phyloP scores from a whole-genome alignment of 2,888 invertebrate genomes.

The Orthonychiurus folsomi region DNA sequence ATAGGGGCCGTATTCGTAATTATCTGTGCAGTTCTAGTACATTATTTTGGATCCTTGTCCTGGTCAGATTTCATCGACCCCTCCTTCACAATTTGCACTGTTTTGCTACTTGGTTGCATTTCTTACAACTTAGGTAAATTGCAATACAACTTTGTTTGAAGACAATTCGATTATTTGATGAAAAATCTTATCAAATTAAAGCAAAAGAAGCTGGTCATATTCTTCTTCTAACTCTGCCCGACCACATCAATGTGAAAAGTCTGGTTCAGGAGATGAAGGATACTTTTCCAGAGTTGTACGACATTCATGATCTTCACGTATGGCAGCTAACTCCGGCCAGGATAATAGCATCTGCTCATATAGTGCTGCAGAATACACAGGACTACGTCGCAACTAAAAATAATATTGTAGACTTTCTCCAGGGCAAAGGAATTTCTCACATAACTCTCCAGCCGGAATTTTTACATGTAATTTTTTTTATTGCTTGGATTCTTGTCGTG shows the following conservation, averaged over 20 bases:
- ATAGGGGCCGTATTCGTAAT: constrained; percentile 70
- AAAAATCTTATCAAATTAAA: too few species aligned
- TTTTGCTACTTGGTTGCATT: constrained; percentile 58
- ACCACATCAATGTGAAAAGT: constrained; percentile 67
- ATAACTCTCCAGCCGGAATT: constrained; percentile 86
- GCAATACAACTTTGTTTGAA: neutral
- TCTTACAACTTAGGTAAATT: constrained; percentile 73
- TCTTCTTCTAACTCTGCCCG: constrained; percentile 84
- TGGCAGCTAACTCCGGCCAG: constrained; percentile 75
- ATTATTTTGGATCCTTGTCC: constrained; percentile 45
- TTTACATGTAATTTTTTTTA: constrained; percentile 30
- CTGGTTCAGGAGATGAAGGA: constrained; percentile 56
- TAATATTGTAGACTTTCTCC: constrained; percentile 54
- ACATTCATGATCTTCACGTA: constrained; percentile 78
- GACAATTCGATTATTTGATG: neutral
- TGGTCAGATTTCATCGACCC: constrained; percentile 62
- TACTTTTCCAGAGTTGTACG: constrained; percentile 61
- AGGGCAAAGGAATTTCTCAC: constrained; percentile 68
- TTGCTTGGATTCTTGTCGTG: neutral
- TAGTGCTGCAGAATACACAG: constrained; percentile 60
- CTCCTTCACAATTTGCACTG: constrained; percentile 63
- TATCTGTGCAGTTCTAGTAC: constrained; percentile 54
- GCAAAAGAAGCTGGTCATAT: constrained; percentile 84
- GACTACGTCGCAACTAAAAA: constrained; percentile 43
- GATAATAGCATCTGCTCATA: constrained; percentile 75